phyloP scores from a whole-genome alignment of 2,113 vertebrate species.

The Orientallactaga bullata region DNA sequence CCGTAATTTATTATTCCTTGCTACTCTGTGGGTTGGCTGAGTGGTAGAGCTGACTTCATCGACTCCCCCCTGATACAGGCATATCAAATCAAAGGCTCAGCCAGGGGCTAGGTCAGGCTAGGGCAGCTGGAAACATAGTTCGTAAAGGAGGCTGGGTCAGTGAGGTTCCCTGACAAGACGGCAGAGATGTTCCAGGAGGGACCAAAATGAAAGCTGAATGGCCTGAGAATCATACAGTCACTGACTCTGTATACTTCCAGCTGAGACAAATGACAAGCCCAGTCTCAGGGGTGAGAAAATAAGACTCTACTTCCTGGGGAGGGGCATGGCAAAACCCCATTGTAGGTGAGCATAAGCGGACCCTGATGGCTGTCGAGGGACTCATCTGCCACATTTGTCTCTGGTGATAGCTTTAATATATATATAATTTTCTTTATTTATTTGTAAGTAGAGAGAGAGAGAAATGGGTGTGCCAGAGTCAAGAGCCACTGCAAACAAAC shows the following conservation, averaged over 20 bases:
- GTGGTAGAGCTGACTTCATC: not conserved
- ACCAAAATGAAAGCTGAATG: not conserved
- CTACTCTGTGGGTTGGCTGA: not conserved
- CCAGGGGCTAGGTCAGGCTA: not conserved
- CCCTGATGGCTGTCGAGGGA: fast-evolving
- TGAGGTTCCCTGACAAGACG: not conserved
- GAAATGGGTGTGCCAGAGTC: too few relatives aligned
- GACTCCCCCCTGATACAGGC: not conserved
- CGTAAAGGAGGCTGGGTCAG: too few relatives aligned
- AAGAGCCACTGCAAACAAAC: too few relatives aligned
- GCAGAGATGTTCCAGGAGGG: not conserved
- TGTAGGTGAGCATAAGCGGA: not conserved
- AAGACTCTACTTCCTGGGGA: not conserved
- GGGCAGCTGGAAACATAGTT: too few relatives aligned
- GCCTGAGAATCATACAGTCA: not conserved
- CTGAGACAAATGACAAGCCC: not conserved
- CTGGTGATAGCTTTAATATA: not conserved
- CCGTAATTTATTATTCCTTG: not conserved
- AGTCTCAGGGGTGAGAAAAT: not conserved
- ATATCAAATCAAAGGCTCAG: fast-evolving
- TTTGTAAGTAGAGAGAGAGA: too few relatives aligned
- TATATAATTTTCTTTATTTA: too few relatives aligned
- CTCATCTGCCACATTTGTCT: not conserved
- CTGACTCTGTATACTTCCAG: not conserved
- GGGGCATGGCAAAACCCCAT: not conserved